Conservation (phyloP, 2,113 vertebrate genomes). For the Ia io region DNA sequence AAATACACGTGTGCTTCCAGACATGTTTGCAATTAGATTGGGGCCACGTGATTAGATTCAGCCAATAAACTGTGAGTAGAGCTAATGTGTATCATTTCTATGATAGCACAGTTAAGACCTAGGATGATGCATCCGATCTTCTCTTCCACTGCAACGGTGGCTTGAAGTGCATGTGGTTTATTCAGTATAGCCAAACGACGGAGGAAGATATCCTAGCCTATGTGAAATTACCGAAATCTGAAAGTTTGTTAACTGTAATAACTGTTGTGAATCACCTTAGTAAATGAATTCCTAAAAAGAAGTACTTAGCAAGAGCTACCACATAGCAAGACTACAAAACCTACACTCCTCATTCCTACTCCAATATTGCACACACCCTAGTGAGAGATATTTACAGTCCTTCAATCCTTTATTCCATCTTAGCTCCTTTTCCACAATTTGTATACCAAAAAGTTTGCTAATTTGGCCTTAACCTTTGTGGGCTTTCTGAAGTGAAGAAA, state of each 20-base stretch:
- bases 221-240: not conserved
- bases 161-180: not conserved
- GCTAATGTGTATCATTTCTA: not conserved
- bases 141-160: not conserved
- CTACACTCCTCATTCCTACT: not conserved
- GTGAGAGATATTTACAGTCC: not conserved
- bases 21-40: not conserved
- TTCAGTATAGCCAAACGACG: not conserved
- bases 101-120: not conserved
- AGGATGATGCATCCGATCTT: not conserved
- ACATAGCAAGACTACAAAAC: not conserved
- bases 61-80: not conserved
- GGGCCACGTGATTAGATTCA: not conserved
- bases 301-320: not conserved
- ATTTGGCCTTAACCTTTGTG: not conserved
- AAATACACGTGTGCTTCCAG: not conserved
- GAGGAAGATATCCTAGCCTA: not conserved
- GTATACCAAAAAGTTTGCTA: not conserved
- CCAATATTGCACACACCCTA: not conserved
- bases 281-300: not conserved
- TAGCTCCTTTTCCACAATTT: not conserved
- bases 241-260: not conserved
- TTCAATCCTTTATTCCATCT: not conserved
- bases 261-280: not conserved
- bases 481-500: not conserved